Percentiles rank a stretch among this genome's conserved stretches.
Conservation (phyloP, 2,797 vertebrate genomes). For the Chromis chromis region DNA sequence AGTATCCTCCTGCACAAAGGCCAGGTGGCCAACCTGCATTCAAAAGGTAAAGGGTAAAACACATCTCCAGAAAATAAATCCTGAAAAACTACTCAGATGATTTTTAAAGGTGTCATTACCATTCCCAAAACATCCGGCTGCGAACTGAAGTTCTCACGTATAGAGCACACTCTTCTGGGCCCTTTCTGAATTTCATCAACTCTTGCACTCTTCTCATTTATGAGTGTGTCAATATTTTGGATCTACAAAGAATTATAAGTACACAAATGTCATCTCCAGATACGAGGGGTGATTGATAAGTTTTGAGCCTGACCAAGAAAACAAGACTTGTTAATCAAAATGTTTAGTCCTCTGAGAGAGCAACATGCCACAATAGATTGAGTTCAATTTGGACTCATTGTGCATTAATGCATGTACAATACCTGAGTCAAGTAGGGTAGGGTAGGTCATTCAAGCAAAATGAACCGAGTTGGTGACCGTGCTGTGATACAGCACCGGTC, state of each 20-base stretch:
- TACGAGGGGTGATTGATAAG: too few relatives aligned
- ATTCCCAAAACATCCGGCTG: conserved; percentile 90
- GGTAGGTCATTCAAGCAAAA: too few relatives aligned
- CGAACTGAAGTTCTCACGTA: conserved; percentile 81
- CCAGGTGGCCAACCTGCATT: conserved; percentile 90
- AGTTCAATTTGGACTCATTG: too few relatives aligned
- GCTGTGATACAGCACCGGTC: too few relatives aligned
- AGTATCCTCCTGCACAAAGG: conserved; percentile 86
- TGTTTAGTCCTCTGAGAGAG: too few relatives aligned
- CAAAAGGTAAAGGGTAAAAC: conserved; percentile 1
- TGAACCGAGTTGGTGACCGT: too few relatives aligned
- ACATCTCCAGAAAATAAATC: neutral
- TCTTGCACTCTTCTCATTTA: conserved; percentile 78
- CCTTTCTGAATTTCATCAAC: conserved; percentile 71
- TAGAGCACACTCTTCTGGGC: conserved; percentile 84
- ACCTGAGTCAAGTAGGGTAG: too few relatives aligned
- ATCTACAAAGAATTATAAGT: conserved; percentile 76
- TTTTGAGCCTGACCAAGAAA: too few relatives aligned
- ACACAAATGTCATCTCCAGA: neutral
- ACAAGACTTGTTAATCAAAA: too few relatives aligned
- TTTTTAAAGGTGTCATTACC: conserved; percentile 75
- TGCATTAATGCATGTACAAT: too few relatives aligned
- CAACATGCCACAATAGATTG: too few relatives aligned
- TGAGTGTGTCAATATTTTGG: conserved; percentile 74
- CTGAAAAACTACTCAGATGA: neutral